Base-by-base conservation (phyloP, 2,113 vertebrate species). In the Cryptotis parvus region DNA sequence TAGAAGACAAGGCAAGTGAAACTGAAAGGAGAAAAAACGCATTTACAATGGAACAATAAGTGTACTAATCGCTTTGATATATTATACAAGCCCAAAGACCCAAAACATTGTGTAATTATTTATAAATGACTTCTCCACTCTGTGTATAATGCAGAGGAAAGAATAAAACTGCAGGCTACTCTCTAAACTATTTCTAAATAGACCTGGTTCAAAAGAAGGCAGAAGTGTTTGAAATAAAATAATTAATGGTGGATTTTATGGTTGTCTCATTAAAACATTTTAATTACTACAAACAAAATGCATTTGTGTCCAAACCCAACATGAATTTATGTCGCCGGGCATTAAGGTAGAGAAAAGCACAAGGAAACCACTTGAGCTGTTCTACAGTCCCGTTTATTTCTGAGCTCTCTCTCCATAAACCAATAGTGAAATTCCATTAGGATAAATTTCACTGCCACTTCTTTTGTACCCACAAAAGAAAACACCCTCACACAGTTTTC, bases 41-140 rank as follows among this genome's bases (percentile, higher is more conserved):
- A 96, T 97, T 98, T 98, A 99, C 99, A 99, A 99, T 98, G 98
- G 99, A 98, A 99, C 99, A 99, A 99, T 99, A 98, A 98, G 96
- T 98, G 99, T 99, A 99, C 98, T 99, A 99, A 99, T 99, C 98
- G 99, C 99, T 99, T 99, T 99, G 99, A 99, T 99, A 99, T 99
- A 99, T 99, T 99, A 99, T 99, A 99, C 99, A 99, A 99, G 98
- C 98, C 99, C 99, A 98, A 98, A 99, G 99, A 99, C 99, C 99
- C 99, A 98, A 99, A 99, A 99, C 99, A 99, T 99, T 99, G 98
- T 99, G 99, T 99, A 99, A 99, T 99, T 99, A 99, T 99, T 99
- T 99, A 99, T 99, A 99, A 99, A 99, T 99, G 99, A 99, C 98
- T 98, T 98, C 97, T 99, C 98, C 98, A 98, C 98, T 98, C 97